Evolutionary conservation across 92 coral and sea anemone species (phyloP), one percentile per base, ranked within the genome.

Genomic region (Actinernus sp.): DNA sequence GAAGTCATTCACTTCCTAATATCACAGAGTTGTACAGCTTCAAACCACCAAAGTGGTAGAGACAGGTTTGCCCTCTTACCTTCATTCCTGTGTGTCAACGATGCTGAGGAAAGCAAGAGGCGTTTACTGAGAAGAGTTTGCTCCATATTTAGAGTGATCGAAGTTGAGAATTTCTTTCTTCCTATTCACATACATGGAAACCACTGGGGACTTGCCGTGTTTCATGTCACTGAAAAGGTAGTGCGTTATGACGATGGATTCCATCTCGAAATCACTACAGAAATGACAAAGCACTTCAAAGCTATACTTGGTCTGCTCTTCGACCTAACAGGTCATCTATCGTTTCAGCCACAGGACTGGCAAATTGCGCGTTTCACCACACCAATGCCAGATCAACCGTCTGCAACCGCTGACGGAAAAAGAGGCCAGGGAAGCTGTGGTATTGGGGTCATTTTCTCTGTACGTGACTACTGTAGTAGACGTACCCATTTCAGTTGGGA

Each of bases 181-280:
- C 70, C 79, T 36, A 38, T 58, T 19, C 78, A 71, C 27, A 29
- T 71, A 31, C 55, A 49, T 25, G 43, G 46, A 23, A 34, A 31
- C 20, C 78, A 71, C 36, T 71, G 78, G 78, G 66, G 78, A 18
- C 46, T 58, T 38, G 58, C 58, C n/a, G 61, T 71, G 39, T 56
- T 71, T 12, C 7, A 33, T 31, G 4, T 58, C 12, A 26, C 57
- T 9, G 49, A 58, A 71, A 45, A 30, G 14, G 47, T 19, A 27
- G 58, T 47, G 17, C 54, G 59, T 19, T 71, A 43, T 47, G 68
- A 71, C n/a, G 68, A 71, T 34, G 78, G 78, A 39, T 69, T 54
- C 25, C 77, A 69, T 38, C 26, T 34, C 3, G 44, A 37, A 17
- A 22, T 45, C 2, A 20, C 66, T 6, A 33, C 33, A 2, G 43